Percentiles rank a stretch among this genome's conserved stretches.
These are phyloP conservation scores for Pygoscelis antarcticus DNA, from an alignment of 2,113 vertebrate genomes.

Conservation along the genomic window DNA sequence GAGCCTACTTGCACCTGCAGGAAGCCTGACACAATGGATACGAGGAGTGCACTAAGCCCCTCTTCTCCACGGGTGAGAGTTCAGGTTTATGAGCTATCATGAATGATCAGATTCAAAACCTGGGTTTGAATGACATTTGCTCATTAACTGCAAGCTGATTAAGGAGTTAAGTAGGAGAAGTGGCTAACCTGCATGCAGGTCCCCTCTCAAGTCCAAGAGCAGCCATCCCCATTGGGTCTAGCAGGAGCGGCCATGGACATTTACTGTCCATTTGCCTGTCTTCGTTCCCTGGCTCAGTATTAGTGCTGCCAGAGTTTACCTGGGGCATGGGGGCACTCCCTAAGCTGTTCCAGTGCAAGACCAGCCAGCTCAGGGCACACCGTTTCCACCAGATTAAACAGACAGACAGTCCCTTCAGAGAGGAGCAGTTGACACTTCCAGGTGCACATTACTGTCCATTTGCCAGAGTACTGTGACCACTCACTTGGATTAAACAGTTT, in stretches of 20 bases:
- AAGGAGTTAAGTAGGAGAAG: not conserved
- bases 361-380: not conserved
- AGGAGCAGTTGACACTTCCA: not conserved
- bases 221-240: not conserved
- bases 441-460: not conserved
- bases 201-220: not conserved
- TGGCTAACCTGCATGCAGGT: not conserved
- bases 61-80: not conserved
- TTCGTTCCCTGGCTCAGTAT: not conserved
- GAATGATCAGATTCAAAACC: not conserved
- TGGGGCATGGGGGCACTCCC: not conserved
- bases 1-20: not conserved
- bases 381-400: not conserved
- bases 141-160: not conserved
- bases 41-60: not conserved
- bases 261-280: not conserved
- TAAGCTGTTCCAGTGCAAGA: not conserved
- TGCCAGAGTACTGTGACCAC: not conserved
- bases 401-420: not conserved
- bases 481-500: not conserved
- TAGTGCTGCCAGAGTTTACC: not conserved
- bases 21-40: not conserved
- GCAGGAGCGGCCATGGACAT: not conserved
- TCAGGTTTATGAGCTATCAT: not conserved
- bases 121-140: not conserved